Conservation (phyloP, 2,113 vertebrate genomes). For the Hippolais icterina region DNA sequence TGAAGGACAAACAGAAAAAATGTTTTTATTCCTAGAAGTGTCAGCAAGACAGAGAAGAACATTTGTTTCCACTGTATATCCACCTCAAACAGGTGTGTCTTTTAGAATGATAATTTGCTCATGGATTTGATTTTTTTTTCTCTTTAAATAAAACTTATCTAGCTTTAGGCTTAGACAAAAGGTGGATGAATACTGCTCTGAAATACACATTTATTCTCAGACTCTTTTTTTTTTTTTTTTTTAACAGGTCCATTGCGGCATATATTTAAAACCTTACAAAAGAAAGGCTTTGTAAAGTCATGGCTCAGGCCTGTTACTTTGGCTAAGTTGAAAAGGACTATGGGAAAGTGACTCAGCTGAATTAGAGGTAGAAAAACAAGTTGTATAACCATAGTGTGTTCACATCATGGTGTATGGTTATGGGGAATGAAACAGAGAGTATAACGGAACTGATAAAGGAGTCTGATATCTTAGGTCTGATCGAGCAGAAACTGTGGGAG, state of each 20-base stretch:
- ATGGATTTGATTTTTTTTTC: background rate
- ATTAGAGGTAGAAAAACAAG: background rate
- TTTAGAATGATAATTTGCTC: background rate
- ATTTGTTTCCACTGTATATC: background rate
- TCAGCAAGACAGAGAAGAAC: slow-evolving; percentile 38
- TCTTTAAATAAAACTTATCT: background rate
- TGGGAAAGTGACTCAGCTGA: background rate
- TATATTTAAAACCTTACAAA: background rate
- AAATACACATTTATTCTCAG: background rate
- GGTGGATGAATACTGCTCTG: background rate
- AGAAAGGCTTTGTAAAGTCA: background rate
- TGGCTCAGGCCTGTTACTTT: background rate
- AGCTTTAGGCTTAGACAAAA: slow-evolving; percentile 8
- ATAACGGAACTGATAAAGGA: background rate
- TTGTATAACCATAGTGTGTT: background rate
- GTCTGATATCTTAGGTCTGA: background rate
- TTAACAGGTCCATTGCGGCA: background rate
- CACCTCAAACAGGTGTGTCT: background rate
- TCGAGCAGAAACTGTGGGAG: background rate
- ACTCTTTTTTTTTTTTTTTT: background rate
- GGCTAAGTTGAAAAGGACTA: background rate
- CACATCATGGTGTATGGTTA: too few species aligned
- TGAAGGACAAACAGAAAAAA: slow-evolving; percentile 73
- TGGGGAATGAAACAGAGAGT: background rate
- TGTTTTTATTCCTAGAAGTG: slow-evolving; percentile 66